Evolutionary conservation across 2,888 invertebrate species (phyloP).

Genomic region (Chrysotoxum bicinctum): DNA sequence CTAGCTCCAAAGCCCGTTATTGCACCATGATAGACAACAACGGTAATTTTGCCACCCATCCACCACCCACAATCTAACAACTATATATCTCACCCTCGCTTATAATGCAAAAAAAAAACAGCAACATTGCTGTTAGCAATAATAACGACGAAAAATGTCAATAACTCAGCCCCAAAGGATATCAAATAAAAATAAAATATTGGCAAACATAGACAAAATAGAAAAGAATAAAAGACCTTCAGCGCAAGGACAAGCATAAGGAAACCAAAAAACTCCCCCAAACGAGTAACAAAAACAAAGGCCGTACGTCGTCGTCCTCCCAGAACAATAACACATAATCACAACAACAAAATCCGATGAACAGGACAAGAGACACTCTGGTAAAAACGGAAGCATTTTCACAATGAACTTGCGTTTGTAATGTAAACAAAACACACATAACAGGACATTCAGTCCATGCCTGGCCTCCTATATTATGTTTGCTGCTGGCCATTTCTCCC

Average conservation of each 20-base stretch:
- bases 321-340: conserved; percentile 16
- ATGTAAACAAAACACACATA: conserved; percentile 51
- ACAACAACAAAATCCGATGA: conserved; percentile 8
- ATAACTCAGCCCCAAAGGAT: conserved; percentile 65
- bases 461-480: conserved; percentile 5
- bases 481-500: not conserved
- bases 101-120: conserved; percentile 24
- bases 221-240: conserved; percentile 37
- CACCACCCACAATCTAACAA: not conserved
- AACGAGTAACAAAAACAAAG: conserved; percentile 54
- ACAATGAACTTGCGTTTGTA: conserved; percentile 52
- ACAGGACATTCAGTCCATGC: conserved; percentile 15
- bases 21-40: conserved; percentile 21
- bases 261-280: conserved; percentile 12
- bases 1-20: conserved; percentile 43
- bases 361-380: conserved; percentile 18
- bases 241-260: conserved; percentile 16
- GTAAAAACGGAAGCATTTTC: conserved; percentile 51
- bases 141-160: conserved; percentile 70
- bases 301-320: not conserved
- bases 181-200: conserved; percentile 70
- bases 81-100: not conserved
- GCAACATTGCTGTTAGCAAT: conserved; percentile 66
- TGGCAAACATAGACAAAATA: conserved; percentile 63
- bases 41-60: not conserved